Base-by-base conservation (phyloP, 2,888 invertebrate genomes). In the Trachelus tabidus region DNA sequence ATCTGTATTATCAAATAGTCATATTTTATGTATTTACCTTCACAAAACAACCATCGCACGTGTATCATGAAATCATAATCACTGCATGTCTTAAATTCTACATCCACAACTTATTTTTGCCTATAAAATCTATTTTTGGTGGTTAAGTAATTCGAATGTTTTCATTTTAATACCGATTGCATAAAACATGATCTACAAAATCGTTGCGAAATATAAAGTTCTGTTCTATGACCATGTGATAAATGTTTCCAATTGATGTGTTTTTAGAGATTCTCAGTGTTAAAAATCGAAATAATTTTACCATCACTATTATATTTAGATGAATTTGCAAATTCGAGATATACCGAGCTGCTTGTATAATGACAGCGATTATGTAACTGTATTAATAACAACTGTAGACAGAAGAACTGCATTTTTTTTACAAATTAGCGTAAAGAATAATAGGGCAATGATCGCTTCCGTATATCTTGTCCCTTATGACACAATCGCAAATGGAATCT, bases 391-490 rank as follows among this genome's bases (percentile, higher is more conserved):
- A 56, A 23, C 23, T 56, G 23, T 23, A 56, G 23, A 56, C 23
- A 23, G 9, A 15, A 23, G 56, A 56, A 56, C 9, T 56, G 23
- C 0, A 23, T 2, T 23, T 23, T 73, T 1, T 40, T 92, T 90
- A 93, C 80, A 93, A 83, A 87, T 95, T 94, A 76, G 97, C 89
- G 88, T 96, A 96, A 73, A 98, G 92, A 69, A 96, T 94, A 83
- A 99, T 94, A 0, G 99, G 99, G 90, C 99, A 99, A 92, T 99
- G 99, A 92, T 99, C 99, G 89, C 98, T 98, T 69, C 99, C 99
- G 89, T 94, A 94, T 6, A 98, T 96, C 83, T 96, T 92, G 77
- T 94, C 94, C 75, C 97, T 94, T 84, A 99, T 98, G 34, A 96
- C 93, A 89, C 94, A 96, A 91, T 99, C 98, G 89, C 97, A 97